A percentile compares a stretch with the other conserved stretches of the same genome.
Evolutionary conservation across 2,797 vertebrate genomes (phyloP).

Genomic region (Notoglanidium macrostoma): DNA sequence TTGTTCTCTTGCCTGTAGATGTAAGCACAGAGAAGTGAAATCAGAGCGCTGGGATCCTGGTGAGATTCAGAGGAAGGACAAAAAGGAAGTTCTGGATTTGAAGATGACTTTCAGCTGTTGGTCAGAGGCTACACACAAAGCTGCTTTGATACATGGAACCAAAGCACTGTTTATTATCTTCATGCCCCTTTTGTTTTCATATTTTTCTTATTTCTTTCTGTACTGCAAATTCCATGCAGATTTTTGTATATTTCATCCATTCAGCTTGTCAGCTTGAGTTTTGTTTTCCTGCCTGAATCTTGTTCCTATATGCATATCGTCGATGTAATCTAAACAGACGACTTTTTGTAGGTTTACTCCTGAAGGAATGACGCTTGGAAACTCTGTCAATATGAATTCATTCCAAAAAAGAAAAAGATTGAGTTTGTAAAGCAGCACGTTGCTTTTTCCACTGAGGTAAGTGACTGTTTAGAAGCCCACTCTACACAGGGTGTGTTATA

Average conservation of each 20-base stretch:
- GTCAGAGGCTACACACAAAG: neutral
- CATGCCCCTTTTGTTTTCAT: neutral
- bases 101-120: constrained; percentile 40
- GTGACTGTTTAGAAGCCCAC: neutral
- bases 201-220: neutral
- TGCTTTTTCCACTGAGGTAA: constrained; percentile 39
- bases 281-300: neutral
- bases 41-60: neutral
- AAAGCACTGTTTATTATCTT: neutral
- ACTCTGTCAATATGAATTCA: constrained; percentile 35
- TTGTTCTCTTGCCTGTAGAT: neutral
- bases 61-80: neutral
- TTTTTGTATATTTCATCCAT: neutral
- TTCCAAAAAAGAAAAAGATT: constrained; percentile 32
- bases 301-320: neutral
- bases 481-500: neutral
- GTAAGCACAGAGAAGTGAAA: neutral
- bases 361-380: constrained; percentile 15
- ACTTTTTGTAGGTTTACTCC: constrained; percentile 14
- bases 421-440: constrained; percentile 11
- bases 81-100: constrained; percentile 9
- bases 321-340: neutral
- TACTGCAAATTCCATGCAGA: neutral
- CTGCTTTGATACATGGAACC: neutral
- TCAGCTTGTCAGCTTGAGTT: neutral